Evolutionary conservation across 1,140 invertebrate species (phyloP).

Genomic region (Macrocentrus cingulum): DNA sequence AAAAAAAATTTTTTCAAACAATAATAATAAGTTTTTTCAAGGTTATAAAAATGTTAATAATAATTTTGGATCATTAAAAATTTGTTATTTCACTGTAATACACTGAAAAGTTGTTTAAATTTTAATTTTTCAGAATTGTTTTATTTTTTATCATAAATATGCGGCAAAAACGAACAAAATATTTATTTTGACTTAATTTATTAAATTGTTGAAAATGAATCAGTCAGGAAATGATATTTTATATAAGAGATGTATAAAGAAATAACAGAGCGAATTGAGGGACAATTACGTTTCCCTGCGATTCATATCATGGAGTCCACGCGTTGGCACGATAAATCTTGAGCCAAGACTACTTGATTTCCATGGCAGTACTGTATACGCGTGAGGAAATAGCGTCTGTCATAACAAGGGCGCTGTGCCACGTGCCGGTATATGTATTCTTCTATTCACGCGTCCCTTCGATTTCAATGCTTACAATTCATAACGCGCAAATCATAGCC

Average conservation of each 20-base stretch:
- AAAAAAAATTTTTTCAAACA: no score
- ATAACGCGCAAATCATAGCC: slow-evolving; percentile 32
- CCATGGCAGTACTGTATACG: slow-evolving; percentile 26
- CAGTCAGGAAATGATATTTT: no score
- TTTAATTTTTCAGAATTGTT: no score
- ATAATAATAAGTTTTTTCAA: no score
- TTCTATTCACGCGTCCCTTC: slow-evolving; percentile 46
- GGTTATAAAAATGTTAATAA: no score
- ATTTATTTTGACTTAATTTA: no score
- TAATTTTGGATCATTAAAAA: no score
- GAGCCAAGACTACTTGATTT: slow-evolving; percentile 29
- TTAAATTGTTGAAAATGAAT: no score
- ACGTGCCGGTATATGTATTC: slow-evolving; percentile 44
- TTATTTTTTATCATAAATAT: no score
- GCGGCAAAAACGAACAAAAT: no score
- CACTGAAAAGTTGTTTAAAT: no score
- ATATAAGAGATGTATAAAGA: slow-evolving; percentile 3
- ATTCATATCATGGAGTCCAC: slow-evolving; percentile 30
- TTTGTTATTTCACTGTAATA: no score
- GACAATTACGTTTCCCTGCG: slow-evolving; percentile 40
- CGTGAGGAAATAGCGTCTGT: slow-evolving; percentile 53
- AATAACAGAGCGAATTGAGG: slow-evolving; percentile 31
- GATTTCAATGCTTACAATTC: slow-evolving; percentile 35
- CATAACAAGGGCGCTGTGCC: slow-evolving; percentile 49
- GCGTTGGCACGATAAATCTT: slow-evolving; percentile 47